Evolutionary conservation across 2,113 vertebrate species (phyloP).

Genomic region (Rhynchopsitta pachyrhyncha): DNA sequence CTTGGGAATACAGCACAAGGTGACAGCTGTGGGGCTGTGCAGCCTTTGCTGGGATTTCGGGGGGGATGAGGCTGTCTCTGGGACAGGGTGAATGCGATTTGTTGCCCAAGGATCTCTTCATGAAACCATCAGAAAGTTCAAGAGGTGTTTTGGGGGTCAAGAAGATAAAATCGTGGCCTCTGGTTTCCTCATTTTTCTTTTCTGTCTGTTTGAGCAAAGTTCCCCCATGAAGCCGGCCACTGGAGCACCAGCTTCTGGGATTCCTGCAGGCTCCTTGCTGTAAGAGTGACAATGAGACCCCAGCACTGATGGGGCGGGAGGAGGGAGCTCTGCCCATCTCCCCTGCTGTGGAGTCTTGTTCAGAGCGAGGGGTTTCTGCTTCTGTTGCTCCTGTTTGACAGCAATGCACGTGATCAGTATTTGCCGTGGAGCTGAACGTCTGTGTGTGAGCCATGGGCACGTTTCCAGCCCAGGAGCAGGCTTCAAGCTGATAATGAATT

Average conservation of each 20-base stretch:
- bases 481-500: neutral
- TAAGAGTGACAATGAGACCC: no score
- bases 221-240: neutral
- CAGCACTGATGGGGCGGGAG: neutral
- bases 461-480: neutral
- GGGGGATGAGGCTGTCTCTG: neutral
- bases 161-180: neutral
- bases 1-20: neutral
- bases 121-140: neutral
- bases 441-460: neutral
- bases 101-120: neutral
- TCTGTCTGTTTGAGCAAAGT: neutral
- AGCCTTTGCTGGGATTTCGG: neutral
- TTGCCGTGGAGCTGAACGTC: neutral
- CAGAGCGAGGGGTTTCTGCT: neutral
- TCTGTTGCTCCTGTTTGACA: neutral
- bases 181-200: neutral
- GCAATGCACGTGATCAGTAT: neutral
- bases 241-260: neutral
- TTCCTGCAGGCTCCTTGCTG: neutral
- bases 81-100: fast-evolving
- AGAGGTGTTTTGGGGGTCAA: neutral
- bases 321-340: neutral
- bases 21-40: neutral
- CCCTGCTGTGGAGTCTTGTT: neutral